Conservation (phyloP, 2,113 vertebrate genomes). For the Polypterus bichir region DNA sequence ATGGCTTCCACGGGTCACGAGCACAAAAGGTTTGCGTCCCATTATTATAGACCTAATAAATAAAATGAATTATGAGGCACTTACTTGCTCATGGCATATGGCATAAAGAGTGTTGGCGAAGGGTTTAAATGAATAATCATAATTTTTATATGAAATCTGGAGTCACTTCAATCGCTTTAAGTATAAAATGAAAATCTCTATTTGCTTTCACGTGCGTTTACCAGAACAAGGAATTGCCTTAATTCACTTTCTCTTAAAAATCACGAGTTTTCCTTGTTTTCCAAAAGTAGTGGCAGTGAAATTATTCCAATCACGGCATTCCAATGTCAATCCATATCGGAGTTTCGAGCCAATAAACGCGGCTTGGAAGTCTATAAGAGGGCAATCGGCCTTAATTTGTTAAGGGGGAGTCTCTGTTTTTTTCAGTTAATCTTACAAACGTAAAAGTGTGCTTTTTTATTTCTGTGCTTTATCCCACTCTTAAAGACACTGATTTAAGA, state of each 20-base stretch:
- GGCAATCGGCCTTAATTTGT: constrained; percentile 5
- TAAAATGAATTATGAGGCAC: too few species aligned
- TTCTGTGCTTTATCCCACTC: too few species aligned
- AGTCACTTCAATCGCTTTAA: background rate
- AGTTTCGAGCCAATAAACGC: constrained; percentile 16
- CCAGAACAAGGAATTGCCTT: background rate
- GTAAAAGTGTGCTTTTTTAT: too few species aligned
- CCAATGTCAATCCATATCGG: constrained; percentile 26
- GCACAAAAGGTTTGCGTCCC: too few species aligned
- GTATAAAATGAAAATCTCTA: background rate
- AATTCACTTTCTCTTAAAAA: background rate
- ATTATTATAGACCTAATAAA: too few species aligned
- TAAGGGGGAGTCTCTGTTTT: constrained; percentile 22
- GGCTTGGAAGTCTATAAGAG: constrained; percentile 15
- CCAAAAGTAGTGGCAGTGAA: background rate
- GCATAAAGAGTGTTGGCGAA: too few species aligned
- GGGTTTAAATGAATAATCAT: too few species aligned
- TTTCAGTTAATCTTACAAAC: background rate
- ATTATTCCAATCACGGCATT: constrained; percentile 17
- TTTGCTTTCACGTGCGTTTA: background rate
- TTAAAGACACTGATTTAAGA: too few species aligned
- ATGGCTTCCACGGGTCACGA: too few species aligned
- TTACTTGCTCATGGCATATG: too few species aligned
- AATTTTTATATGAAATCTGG: too few species aligned
- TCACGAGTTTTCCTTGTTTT: background rate